Evolutionary conservation across 2,113 vertebrate genomes (phyloP).

Genomic region (Gopherus evgoodei): DNA sequence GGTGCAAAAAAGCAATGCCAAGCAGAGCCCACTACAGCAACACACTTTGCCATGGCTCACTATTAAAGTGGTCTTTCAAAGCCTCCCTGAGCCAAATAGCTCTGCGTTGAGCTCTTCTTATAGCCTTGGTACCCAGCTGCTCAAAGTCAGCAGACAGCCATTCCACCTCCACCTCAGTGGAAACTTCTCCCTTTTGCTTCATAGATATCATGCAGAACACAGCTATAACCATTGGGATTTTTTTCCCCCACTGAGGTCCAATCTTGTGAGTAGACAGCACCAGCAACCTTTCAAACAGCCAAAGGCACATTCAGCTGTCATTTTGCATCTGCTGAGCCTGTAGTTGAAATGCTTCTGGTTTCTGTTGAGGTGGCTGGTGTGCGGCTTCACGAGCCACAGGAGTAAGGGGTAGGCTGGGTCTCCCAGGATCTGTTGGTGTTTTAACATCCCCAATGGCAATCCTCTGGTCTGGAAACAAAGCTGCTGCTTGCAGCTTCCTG

Average conservation of each 20-base stretch:
- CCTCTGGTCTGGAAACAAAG: not conserved
- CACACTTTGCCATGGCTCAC: not conserved
- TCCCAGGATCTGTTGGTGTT: not conserved
- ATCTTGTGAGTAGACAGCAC: not conserved
- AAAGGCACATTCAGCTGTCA: not conserved
- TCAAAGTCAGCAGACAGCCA: not conserved
- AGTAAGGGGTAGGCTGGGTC: not conserved
- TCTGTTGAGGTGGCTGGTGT: not conserved
- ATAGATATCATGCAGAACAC: not conserved
- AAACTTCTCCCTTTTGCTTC: not conserved
- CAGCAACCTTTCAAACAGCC: not conserved
- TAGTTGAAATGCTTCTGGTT: not conserved
- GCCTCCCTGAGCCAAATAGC: not conserved
- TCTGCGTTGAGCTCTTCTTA: not conserved
- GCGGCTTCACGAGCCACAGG: not conserved
- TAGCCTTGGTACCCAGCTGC: not conserved
- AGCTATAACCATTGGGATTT: not conserved
- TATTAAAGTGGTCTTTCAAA: not conserved
- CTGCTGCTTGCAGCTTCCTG: not conserved
- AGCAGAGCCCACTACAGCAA: not conserved
- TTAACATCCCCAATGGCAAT: not conserved
- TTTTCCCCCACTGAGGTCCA: not conserved
- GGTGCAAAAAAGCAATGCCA: not conserved
- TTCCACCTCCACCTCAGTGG: not conserved
- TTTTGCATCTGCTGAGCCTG: not conserved